phyloP scores from a whole-genome alignment of 2,113 vertebrate genomes.

The Nipponia nippon region DNA sequence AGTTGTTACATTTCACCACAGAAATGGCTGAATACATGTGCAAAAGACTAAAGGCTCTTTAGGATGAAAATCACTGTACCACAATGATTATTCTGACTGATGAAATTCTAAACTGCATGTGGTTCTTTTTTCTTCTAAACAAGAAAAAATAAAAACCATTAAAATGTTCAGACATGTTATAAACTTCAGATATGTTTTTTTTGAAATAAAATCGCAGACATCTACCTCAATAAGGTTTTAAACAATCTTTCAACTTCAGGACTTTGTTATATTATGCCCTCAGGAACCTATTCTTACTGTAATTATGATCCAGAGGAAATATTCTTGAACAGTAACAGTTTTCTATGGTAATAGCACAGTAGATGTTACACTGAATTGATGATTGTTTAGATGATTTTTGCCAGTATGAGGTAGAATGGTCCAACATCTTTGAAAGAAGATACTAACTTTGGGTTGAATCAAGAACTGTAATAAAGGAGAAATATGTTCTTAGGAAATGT shows the following conservation, averaged over 20 bases:
- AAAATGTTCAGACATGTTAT: neutral
- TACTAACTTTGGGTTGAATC: neutral
- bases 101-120: neutral
- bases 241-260: slow-evolving; percentile 7
- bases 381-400: slow-evolving; percentile 46
- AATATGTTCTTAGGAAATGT: neutral
- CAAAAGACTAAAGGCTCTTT: neutral
- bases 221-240: slow-evolving; percentile 31
- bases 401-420: neutral
- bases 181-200: neutral
- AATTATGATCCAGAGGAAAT: slow-evolving; percentile 41
- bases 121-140: neutral
- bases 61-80: neutral
- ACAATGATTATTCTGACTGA: neutral
- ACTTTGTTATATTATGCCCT: slow-evolving; percentile 7
- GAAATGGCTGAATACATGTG: neutral
- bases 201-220: neutral
- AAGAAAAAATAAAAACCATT: neutral
- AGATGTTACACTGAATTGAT: neutral
- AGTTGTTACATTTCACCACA: neutral
- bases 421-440: slow-evolving; percentile 15
- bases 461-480: neutral
- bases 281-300: slow-evolving; percentile 25
- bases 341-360: slow-evolving; percentile 22
- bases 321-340: slow-evolving; percentile 22